A percentile compares a stretch with the other conserved stretches of the same genome.
Evolutionary conservation across 1,140 invertebrate species (phyloP).

Genomic region (Tachypleus tridentatus): DNA sequence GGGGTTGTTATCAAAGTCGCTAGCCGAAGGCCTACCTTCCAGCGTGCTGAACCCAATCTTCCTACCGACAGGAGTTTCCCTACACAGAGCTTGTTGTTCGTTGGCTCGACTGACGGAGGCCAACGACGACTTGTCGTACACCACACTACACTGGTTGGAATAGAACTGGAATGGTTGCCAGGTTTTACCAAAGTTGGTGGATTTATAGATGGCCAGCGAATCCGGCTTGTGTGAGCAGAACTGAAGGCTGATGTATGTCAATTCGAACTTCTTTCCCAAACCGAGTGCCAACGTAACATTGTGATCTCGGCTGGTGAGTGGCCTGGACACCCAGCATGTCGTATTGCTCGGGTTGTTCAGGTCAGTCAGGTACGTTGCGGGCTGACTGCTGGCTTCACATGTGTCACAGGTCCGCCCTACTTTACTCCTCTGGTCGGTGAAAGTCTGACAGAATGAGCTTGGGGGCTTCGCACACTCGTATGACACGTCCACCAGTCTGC

Average conservation of each 20-base stretch:
- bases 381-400: slow-evolving; percentile 54
- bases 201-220: slow-evolving; percentile 45
- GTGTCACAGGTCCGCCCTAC: slow-evolving; percentile 51
- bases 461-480: slow-evolving; percentile 67
- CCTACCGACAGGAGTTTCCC: slow-evolving; percentile 29
- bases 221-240: slow-evolving; percentile 45
- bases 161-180: slow-evolving; percentile 41
- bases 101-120: slow-evolving; percentile 28
- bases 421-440: slow-evolving; percentile 30
- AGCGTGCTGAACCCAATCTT: slow-evolving; percentile 44
- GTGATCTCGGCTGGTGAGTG: slow-evolving; percentile 34
- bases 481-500: slow-evolving; percentile 71
- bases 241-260: slow-evolving; percentile 45
- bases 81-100: slow-evolving; percentile 37
- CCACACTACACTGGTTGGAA: slow-evolving; percentile 32
- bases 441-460: slow-evolving; percentile 28
- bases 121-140: slow-evolving; percentile 28
- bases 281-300: slow-evolving; percentile 36
- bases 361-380: slow-evolving; percentile 41
- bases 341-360: slow-evolving; percentile 42
- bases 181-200: slow-evolving; percentile 36
- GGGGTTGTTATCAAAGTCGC: slow-evolving; percentile 44
- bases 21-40: slow-evolving; percentile 44
- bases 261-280: slow-evolving; percentile 44
- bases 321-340: slow-evolving; percentile 44